Percentiles rank a stretch among this genome's conserved stretches.
These are phyloP conservation scores for Rhagonycha lutea DNA, from an alignment of 2,888 invertebrate genomes.

Conservation along the genomic window DNA sequence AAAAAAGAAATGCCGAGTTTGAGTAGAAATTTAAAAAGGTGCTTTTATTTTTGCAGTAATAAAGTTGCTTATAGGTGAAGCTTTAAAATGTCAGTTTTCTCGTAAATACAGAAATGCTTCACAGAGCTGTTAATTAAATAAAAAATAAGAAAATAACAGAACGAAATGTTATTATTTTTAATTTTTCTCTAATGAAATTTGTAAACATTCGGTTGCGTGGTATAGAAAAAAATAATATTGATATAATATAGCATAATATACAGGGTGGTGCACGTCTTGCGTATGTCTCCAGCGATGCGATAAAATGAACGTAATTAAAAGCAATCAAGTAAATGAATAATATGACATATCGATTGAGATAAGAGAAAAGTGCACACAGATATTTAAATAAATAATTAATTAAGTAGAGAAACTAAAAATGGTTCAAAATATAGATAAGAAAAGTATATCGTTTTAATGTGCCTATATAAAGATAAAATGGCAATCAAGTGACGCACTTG, in stretches of 20 bases:
- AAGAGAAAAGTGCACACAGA: slow-evolving; percentile 3
- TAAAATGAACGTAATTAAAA: neutral
- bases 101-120: neutral
- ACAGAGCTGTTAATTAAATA: neutral
- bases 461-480: slow-evolving; percentile 37
- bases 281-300: neutral
- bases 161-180: neutral
- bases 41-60: neutral
- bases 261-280: neutral
- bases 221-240: neutral
- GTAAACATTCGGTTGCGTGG: neutral
- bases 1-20: neutral
- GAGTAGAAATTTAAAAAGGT: neutral
- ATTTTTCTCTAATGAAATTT: neutral
- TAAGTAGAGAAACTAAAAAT: slow-evolving; percentile 29
- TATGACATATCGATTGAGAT: slow-evolving; percentile 1
- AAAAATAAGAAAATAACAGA: neutral
- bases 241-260: neutral
- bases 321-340: neutral
- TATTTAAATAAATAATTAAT: slow-evolving; percentile 6
- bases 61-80: neutral
- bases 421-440: slow-evolving; percentile 29
- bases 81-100: neutral
- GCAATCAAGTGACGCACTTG: slow-evolving; percentile 42
- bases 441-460: slow-evolving; percentile 38